Conservation (phyloP, 2,888 invertebrate genomes). For the Acheta domesticus region DNA sequence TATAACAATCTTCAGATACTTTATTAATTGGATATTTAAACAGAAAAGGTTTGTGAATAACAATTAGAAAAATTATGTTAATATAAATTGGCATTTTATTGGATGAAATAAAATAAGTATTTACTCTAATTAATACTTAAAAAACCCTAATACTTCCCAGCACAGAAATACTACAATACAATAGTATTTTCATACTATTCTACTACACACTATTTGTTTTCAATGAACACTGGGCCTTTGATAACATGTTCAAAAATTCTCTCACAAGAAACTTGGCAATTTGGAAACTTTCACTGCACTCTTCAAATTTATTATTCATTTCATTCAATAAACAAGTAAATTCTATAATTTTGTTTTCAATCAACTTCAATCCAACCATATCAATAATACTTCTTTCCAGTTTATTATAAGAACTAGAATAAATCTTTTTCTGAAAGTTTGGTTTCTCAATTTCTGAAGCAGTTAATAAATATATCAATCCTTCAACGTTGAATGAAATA, state of each 20-base stretch:
- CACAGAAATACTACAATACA: not conserved
- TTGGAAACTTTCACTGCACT: conserved; percentile 36
- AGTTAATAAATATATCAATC: conserved; percentile 40
- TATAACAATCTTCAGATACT: too few species aligned
- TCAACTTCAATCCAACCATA: conserved; percentile 39
- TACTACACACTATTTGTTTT: not conserved
- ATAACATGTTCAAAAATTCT: conserved; percentile 35
- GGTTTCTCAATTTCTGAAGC: conserved; percentile 35
- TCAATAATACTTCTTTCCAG: conserved; percentile 39
- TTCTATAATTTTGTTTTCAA: conserved; percentile 39
- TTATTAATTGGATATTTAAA: too few species aligned
- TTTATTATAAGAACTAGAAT: conserved; percentile 39
- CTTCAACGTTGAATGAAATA: conserved; percentile 35
- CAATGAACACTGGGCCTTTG: not conserved
- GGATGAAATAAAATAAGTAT: too few species aligned
- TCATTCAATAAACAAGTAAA: conserved; percentile 36
- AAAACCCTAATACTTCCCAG: not conserved
- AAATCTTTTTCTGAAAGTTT: conserved; percentile 39
- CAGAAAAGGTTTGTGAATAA: too few species aligned
- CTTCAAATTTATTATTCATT: conserved; percentile 39
- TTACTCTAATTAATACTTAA: not conserved
- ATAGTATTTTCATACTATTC: not conserved
- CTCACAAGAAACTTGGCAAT: conserved; percentile 37
- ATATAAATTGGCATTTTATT: too few species aligned
- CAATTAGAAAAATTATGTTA: too few species aligned